Base-by-base conservation (phyloP, 2,888 invertebrate genomes). In the Phragmatobia fuliginosa region DNA sequence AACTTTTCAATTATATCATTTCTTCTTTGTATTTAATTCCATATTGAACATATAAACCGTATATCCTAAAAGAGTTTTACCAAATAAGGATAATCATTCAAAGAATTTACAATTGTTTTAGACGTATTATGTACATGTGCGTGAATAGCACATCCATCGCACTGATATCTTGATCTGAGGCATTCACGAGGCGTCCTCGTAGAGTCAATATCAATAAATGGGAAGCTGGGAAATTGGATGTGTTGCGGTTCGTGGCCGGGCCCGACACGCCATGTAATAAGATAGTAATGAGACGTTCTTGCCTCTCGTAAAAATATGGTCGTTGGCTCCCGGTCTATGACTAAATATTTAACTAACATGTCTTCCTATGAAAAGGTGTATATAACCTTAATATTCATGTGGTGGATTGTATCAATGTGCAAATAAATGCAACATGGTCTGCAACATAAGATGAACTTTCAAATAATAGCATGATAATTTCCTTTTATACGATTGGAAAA, bases 161-260 rank as follows among this genome's bases (percentile, higher is more conserved):
- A 67, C 67, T 68, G 73, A 85, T 74, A 86, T 88, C 87, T 77
- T 52, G 62, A 73, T 59, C 63, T 77, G 81, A 81, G 85, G 87
- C 90, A 88, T 89, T 89, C 90, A 88, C 88, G 87, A 88, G 87
- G 90, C 93, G 93, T 93, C 94, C 92, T 93, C 93, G 86, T 89
- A 80, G 90, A 94, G 93, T 94, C 95, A 94, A 95, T 95, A 95
- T 94, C 95, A 94, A 95, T 95, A 95, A 94, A 95, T 94, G 94
- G 90, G 92, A 92, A 91, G 92, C 92, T 90, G 93, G 92, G 91
- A 94, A 95, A 95, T 95, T 95, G 95, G 95, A 95, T 95, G 94
- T 94, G 94, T 92, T 92, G 93, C 91, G 92, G 90, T 90, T 91
- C 90, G 90, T 88, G 90, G 87, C 86, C 84, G 83, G 86, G 87